These are phyloP conservation scores for Synanthedon myopaeformis DNA, from an alignment of 2,888 invertebrate species.

Conservation along the genomic window DNA sequence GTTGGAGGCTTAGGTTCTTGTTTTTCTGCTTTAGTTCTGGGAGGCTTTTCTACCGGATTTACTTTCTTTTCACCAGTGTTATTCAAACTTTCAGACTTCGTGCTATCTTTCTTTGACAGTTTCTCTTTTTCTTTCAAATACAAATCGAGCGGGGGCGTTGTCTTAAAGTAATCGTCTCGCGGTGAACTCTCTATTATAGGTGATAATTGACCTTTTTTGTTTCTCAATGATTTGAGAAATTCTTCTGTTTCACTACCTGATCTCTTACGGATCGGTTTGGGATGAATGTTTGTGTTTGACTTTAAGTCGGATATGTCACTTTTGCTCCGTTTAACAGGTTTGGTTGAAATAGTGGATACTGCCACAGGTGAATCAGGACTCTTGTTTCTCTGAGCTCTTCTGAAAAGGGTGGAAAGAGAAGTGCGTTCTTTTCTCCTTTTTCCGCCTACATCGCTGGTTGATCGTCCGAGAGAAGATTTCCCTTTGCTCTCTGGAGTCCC, in stretches of 20 bases:
- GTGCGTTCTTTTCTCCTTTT: conserved; percentile 67
- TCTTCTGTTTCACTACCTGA: conserved; percentile 74
- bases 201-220: conserved; percentile 77
- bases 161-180: conserved; percentile 76
- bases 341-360: conserved; percentile 48
- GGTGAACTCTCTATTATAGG: conserved; percentile 84
- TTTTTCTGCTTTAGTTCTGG: conserved; percentile 49
- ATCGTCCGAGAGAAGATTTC: conserved; percentile 61
- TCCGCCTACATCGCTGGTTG: conserved; percentile 68
- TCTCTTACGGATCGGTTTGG: conserved; percentile 67
- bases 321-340: conserved; percentile 70
- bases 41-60: conserved; percentile 61
- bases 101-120: conserved; percentile 31
- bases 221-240: conserved; percentile 61
- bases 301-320: conserved; percentile 75
- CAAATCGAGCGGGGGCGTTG: conserved; percentile 48
- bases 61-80: conserved; percentile 46
- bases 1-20: conserved; percentile 52
- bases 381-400: conserved; percentile 68
- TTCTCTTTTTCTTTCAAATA: conserved; percentile 53
- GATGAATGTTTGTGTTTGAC: conserved; percentile 53
- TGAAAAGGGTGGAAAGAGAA: conserved; percentile 76
- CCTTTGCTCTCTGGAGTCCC: conserved; percentile 30
- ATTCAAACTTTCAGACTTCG: conserved; percentile 26
- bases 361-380: conserved; percentile 64